Evolutionary conservation across 2,888 invertebrate genomes (phyloP).

Genomic region (Drosophila putrida): DNA sequence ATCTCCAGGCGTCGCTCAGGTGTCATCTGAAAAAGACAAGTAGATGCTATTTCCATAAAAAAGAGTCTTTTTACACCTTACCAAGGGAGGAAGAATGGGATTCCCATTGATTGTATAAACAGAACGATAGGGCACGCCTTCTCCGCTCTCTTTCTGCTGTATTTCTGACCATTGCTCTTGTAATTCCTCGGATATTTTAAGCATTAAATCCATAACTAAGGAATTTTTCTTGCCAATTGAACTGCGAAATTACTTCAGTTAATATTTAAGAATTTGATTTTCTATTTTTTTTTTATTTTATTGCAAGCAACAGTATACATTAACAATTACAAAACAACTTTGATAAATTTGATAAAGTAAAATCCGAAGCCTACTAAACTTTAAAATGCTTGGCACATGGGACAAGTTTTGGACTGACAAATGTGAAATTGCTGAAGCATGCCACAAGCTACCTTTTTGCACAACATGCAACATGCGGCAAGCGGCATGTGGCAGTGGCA

Average conservation of each 20-base stretch:
- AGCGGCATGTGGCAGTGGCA: constrained; percentile 9
- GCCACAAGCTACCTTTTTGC: constrained; percentile 53
- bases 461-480: constrained; percentile 52
- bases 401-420: constrained; percentile 50
- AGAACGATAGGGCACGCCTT: constrained; percentile 27
- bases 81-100: constrained; percentile 59
- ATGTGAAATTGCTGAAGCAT: constrained; percentile 57
- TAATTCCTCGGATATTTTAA: constrained; percentile 35
- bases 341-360: constrained; percentile 2
- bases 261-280: background rate
- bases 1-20: constrained; percentile 54
- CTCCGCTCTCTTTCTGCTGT: background rate
- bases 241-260: constrained; percentile 1
- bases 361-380: constrained; percentile 9
- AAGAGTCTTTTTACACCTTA: constrained; percentile 23
- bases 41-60: background rate
- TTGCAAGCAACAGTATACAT: constrained; percentile 13
- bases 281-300: constrained; percentile 4
- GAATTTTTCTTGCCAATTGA: constrained; percentile 16
- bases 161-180: background rate
- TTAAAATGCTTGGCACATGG: constrained; percentile 11
- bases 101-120: constrained; percentile 43
- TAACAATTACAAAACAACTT: constrained; percentile 24
- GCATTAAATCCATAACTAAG: constrained; percentile 49
- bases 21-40: constrained; percentile 47